These are phyloP conservation scores for Syrrhaptes paradoxus DNA, from an alignment of 2,113 vertebrate genomes.

Conservation along the genomic window DNA sequence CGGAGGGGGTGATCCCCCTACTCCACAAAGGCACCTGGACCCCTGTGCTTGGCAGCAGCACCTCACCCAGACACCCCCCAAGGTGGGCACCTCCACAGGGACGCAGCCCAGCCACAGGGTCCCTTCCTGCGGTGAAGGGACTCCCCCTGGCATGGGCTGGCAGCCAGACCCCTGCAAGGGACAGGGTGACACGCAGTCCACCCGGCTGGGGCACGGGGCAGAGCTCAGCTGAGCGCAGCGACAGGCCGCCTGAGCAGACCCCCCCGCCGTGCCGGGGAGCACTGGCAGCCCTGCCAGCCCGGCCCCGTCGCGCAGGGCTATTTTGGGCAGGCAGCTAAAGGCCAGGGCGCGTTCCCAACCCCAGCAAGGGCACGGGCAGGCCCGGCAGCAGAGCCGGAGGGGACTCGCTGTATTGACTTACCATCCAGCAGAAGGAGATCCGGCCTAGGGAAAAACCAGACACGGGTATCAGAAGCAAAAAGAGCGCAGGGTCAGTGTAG, in stretches of 20 bases:
- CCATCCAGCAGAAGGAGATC: conserved; percentile 95
- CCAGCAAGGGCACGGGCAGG: background rate
- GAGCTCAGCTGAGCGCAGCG: background rate
- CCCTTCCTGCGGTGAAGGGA: background rate
- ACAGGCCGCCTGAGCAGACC: too few species aligned
- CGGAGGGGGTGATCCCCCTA: accelerated
- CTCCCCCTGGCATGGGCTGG: background rate
- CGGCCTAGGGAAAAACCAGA: conserved; percentile 78
- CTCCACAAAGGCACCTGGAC: background rate
- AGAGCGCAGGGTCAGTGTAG: background rate
- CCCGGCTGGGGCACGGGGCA: background rate
- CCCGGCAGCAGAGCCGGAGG: background rate
- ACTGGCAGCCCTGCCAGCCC: background rate
- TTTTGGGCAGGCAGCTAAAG: conserved; percentile 51
- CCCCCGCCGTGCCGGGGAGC: background rate
- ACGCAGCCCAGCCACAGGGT: background rate
- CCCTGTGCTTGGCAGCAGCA: background rate
- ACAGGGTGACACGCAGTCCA: background rate
- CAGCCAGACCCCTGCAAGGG: background rate
- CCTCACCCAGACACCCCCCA: background rate
- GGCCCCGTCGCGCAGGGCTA: background rate
- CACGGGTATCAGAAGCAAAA: background rate
- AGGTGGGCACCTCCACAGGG: too few species aligned
- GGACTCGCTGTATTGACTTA: conserved; percentile 75
- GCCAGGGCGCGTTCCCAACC: background rate